Evolutionary conservation across 2,888 invertebrate species (phyloP), one percentile per base, ranked within the genome.

Genomic region (Leptura quadrifasciata): DNA sequence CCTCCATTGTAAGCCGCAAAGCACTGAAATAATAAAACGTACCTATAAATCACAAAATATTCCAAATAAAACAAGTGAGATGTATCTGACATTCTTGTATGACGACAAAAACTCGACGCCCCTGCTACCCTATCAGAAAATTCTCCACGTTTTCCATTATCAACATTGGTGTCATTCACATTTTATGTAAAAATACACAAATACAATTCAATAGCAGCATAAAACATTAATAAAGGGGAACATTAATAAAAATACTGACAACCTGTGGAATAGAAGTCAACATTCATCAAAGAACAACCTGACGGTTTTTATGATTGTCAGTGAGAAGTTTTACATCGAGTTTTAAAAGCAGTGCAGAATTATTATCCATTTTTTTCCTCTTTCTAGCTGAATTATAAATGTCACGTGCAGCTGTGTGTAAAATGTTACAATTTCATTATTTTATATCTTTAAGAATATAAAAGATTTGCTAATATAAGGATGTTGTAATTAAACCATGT

Each of bases 231-330:
- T 75, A 75, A 76, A 74, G 54, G 65, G 39, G 35, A 75, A 65
- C 74, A 70, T 76, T 72, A 76, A 76, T 75, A 79, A 79, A 79
- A 77, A 78, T 76, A 75, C 75, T 80, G 81, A 81, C 82, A 83
- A 80, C 81, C 81, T 81, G 80, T 81, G 80, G 81, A 81, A 83
- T 83, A 77, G 80, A 80, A 81, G 81, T 80, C 81, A 76, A 73
- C 82, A 79, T 82, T 76, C 69, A 82, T 81, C 81, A 82, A 74
- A 79, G 65, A 74, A 65, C 39, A 75, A 61, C 61, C 24, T 69
- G 75, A 68, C 70, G 55, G 57, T 76, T 72, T 74, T 72, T 72
- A 68, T 68, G 72, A 63, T 67, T 76, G 72, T 64, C 47, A 61
- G 52, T 61, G 71, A 61, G 31, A 17, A 61, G 60, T 47, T 71